Conservation (phyloP, 2,888 invertebrate species). For the Ormyrus pomaceus region DNA sequence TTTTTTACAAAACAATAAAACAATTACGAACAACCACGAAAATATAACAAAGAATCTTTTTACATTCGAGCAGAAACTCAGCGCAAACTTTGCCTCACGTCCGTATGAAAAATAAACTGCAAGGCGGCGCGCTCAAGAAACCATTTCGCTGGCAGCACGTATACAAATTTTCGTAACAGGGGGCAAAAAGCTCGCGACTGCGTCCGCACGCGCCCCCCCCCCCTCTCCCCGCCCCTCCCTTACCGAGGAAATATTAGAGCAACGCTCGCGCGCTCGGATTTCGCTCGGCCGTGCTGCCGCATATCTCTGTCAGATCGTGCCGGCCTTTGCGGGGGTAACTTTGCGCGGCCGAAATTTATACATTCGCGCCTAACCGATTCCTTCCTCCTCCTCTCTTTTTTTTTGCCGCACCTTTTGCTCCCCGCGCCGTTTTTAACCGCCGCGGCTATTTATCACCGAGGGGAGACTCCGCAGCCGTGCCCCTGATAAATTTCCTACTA, state of each 20-base stretch:
- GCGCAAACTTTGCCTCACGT: too few relatives aligned
- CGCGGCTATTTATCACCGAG: conserved; percentile 38
- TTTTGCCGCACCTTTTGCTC: conserved; percentile 8
- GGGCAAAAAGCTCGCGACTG: not conserved
- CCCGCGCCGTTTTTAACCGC: conserved; percentile 23
- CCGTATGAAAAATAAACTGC: conserved; percentile 4
- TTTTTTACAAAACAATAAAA: too few relatives aligned
- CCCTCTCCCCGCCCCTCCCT: too few relatives aligned
- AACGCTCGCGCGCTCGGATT: not conserved
- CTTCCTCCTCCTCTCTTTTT: conserved; percentile 2
- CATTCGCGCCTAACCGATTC: conserved; percentile 45
- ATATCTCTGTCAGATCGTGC: conserved; percentile 34
- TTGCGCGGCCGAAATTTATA: conserved; percentile 23
- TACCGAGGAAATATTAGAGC: conserved; percentile 30
- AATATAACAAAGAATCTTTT: too few relatives aligned
- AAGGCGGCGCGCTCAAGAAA: not conserved
- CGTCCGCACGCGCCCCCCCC: not conserved
- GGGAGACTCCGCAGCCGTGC: not conserved
- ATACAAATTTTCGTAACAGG: conserved; percentile 10
- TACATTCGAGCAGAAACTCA: too few relatives aligned
- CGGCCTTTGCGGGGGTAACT: not conserved
- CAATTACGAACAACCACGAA: too few relatives aligned
- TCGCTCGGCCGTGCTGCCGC: conserved; percentile 12
- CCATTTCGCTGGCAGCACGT: not conserved
- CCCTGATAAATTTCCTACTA: conserved; percentile 45